Evolutionary conservation across 2,888 invertebrate genomes (phyloP).

Genomic region (Athrips mouffetella): DNA sequence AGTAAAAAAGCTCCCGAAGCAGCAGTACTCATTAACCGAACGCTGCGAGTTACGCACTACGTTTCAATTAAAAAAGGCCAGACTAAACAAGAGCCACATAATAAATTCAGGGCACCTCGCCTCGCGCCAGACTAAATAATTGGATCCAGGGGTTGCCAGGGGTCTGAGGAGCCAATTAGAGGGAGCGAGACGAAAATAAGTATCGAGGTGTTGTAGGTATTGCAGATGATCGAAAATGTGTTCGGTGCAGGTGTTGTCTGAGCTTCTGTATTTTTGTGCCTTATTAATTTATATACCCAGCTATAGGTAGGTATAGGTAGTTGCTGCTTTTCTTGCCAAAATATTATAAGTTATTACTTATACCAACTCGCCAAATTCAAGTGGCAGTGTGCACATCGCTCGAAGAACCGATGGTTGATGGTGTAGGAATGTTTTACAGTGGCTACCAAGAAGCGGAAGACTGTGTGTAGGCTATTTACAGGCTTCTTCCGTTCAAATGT

Average conservation of each 20-base stretch:
- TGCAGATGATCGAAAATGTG: conserved; percentile 19
- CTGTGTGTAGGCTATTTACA: too few species aligned
- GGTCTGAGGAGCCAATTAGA: conserved; percentile 64
- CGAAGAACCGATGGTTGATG: too few species aligned
- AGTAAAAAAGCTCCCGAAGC: conserved; percentile 34
- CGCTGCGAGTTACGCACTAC: conserved; percentile 56
- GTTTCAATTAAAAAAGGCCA: conserved; percentile 66
- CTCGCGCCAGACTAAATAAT: conserved; percentile 57
- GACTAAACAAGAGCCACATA: conserved; percentile 63
- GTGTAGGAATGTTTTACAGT: too few species aligned
- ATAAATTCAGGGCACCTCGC: conserved; percentile 61
- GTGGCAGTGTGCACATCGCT: too few species aligned
- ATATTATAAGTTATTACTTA: too few species aligned
- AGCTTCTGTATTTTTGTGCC: neutral
- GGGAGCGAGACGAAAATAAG: conserved; percentile 42
- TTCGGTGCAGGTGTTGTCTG: conserved; percentile 11
- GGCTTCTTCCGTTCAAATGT: too few species aligned
- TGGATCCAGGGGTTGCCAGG: conserved; percentile 64
- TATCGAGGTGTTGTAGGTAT: neutral
- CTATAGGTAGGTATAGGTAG: too few species aligned
- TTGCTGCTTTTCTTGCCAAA: too few species aligned
- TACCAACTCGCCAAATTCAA: too few species aligned
- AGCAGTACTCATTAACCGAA: conserved; percentile 43
- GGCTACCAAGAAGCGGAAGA: too few species aligned
- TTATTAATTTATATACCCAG: too few species aligned